Base-by-base conservation (phyloP, 2,113 vertebrate genomes). In the Pseudorasbora parva region DNA sequence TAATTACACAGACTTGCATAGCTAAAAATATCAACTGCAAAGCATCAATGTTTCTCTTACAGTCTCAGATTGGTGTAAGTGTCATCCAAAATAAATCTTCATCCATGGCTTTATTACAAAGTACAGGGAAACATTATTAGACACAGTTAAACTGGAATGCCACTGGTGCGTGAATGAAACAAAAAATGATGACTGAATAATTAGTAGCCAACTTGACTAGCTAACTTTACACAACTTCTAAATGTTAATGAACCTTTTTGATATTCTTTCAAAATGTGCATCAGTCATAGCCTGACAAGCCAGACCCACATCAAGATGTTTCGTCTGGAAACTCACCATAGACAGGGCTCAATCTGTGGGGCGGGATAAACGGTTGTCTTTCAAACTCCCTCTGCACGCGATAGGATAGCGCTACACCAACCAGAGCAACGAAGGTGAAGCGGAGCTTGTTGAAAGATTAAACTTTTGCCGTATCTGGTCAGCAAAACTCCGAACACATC, bases 1-100 rank as follows among this genome's bases (percentile, higher is more conserved):
- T 57, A 41, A 78, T 59, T 60, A 60, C 59, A 59, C 54, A 43
- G 75, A 62, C 57, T 43, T 25, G n/a, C 33, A 41, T 51, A 43
- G 3, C 56, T 60, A 78, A 60, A 78, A 78, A 78, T 78, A 74
- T 51, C 45, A 47, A 51, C 6, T 27, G 71, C 57, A 78, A 62
- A 47, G 54, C 41, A 60, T 45, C 56, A 62, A 3, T 27, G n/a
- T 62, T 62, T 62, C 33, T 78, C n/a, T 62, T 23, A 21, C 71
- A 17, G 71, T 47, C 71, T 51, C 57, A 43, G n/a, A 47, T 3
- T 54, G 17, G 49, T 56, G 57, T n/a, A 7, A 45, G 75, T 60
- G 74, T 33, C 27, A 41, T 77, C 51, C 30, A 77, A 60, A 78
- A 59, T 17, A 47, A 74, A 59, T 78, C 33, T 78, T 74, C 23